Percentiles rank a stretch among this genome's conserved stretches.
Conservation (phyloP, 2,888 invertebrate species). For the Tachina grossa region DNA sequence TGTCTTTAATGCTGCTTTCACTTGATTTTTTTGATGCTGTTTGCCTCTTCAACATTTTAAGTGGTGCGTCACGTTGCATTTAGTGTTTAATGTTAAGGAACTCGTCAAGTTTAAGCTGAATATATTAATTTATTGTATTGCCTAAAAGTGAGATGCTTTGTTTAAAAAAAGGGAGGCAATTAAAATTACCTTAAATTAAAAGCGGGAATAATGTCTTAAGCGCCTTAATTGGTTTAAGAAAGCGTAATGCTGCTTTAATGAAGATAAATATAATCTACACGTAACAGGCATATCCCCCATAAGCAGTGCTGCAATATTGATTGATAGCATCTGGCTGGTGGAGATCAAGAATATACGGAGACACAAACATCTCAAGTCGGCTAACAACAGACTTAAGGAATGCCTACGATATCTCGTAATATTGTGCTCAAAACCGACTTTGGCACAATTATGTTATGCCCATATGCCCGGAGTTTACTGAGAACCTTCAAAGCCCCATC, state of each 20-base stretch:
- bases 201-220: neutral
- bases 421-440: too few species aligned
- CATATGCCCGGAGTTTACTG: too few species aligned
- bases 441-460: too few species aligned
- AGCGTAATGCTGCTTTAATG: neutral
- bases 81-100: constrained; percentile 36
- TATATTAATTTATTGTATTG: neutral
- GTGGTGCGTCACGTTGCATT: constrained; percentile 47
- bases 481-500: too few species aligned
- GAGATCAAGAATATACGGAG: too few species aligned
- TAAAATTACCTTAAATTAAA: constrained; percentile 22
- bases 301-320: too few species aligned
- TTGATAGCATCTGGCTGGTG: too few species aligned
- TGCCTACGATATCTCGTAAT: too few species aligned
- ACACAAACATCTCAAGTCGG: too few species aligned
- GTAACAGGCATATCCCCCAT: too few species aligned
- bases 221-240: constrained; percentile 32
- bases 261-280: neutral
- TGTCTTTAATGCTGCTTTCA: constrained; percentile 6
- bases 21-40: constrained; percentile 1
- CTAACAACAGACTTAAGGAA: too few species aligned
- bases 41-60: constrained; percentile 16
- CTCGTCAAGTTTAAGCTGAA: neutral
- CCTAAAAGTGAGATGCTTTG: neutral
- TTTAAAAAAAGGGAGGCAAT: constrained; percentile 39